Conservation (phyloP, 2,113 vertebrate species). For the Felis chaus region DNA sequence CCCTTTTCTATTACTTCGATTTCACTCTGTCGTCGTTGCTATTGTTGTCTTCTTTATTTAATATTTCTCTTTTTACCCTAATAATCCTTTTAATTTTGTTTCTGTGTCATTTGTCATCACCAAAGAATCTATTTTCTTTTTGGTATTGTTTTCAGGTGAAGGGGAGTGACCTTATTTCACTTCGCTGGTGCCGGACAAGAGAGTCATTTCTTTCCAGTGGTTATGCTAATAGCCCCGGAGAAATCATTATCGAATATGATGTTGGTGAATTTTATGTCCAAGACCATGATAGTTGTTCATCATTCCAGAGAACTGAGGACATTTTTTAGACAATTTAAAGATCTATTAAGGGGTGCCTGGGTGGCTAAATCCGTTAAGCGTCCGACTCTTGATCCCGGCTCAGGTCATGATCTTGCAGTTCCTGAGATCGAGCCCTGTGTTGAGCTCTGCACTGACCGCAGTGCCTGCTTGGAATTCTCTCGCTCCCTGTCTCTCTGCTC, state of each 20-base stretch:
- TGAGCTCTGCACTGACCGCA: no score
- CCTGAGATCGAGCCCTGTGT: no score
- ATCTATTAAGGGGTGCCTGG: background rate
- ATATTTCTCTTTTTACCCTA: background rate
- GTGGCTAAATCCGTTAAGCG: no score
- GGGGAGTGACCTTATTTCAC: background rate
- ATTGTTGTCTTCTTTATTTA: background rate
- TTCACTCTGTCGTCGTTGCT: background rate
- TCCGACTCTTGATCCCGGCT: no score
- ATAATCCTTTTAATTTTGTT: constrained; percentile 4
- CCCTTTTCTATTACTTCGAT: background rate
- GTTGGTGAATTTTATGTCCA: background rate
- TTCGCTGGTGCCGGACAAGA: background rate
- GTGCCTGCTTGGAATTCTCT: no score
- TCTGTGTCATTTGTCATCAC: background rate
- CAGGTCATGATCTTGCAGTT: no score
- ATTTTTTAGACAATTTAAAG: background rate
- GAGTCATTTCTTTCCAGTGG: background rate
- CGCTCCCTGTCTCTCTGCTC: no score
- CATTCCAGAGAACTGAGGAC: background rate
- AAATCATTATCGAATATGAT: background rate
- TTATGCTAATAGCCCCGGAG: background rate
- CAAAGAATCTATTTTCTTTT: background rate
- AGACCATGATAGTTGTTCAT: background rate
- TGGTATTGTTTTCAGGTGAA: background rate